Evolutionary conservation across 2,113 vertebrate genomes (phyloP).

Genomic region (Antechinus flavipes): DNA sequence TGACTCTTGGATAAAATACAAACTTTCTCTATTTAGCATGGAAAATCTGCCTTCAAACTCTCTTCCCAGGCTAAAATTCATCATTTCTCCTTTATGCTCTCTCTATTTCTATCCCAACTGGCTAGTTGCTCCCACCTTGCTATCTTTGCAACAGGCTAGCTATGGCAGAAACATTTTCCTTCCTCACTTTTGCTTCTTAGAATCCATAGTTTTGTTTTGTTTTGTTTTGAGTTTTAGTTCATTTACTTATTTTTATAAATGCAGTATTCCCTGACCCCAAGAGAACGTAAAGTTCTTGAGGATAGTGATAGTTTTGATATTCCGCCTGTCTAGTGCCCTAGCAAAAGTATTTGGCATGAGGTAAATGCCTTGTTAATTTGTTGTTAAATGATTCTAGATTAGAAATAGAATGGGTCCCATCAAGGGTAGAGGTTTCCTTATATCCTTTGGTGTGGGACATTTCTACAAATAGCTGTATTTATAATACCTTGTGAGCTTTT

Average conservation of each 20-base stretch:
- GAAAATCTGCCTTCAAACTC: background rate
- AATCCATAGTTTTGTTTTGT: background rate
- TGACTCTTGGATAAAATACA: background rate
- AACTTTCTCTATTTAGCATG: background rate
- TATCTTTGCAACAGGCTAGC: background rate
- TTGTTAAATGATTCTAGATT: background rate
- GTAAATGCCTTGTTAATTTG: background rate
- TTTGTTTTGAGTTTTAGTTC: background rate
- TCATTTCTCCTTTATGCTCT: background rate
- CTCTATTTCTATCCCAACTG: background rate
- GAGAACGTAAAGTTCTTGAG: background rate
- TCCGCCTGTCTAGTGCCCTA: background rate
- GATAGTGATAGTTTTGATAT: background rate
- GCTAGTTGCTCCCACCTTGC: background rate
- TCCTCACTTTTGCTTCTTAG: background rate
- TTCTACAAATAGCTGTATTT: background rate
- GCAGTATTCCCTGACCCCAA: background rate
- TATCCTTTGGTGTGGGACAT: background rate
- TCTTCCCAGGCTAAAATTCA: background rate
- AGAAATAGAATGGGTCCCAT: background rate
- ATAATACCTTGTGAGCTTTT: background rate
- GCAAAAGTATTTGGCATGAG: background rate
- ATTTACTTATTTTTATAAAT: background rate
- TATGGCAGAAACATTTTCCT: background rate
- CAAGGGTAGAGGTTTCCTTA: background rate